Evolutionary conservation across 2,113 vertebrate genomes (phyloP).

Genomic region (Anolis carolinensis): DNA sequence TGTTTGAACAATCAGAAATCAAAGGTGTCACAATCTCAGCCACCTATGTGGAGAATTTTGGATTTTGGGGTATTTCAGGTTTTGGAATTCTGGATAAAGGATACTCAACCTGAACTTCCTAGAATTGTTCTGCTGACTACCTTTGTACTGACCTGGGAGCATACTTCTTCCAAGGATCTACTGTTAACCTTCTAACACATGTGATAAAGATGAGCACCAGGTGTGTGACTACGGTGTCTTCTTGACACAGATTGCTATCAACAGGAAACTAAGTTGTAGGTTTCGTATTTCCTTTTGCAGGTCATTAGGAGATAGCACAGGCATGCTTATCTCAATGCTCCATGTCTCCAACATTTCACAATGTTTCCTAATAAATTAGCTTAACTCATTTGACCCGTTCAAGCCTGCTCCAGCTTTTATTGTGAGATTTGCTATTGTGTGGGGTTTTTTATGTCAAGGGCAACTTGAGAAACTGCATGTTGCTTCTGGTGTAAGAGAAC

Average conservation of each 20-base stretch:
- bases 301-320: constrained; percentile 40
- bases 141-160: constrained; percentile 49
- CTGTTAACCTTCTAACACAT: constrained; percentile 60
- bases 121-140: constrained; percentile 7
- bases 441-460: too few species aligned
- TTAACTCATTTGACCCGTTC: not conserved
- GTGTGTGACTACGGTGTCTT: constrained; percentile 44
- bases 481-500: too few species aligned
- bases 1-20: too few species aligned
- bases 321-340: constrained; percentile 7
- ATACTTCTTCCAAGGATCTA: constrained; percentile 36
- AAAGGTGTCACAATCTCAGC: too few species aligned
- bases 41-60: too few species aligned
- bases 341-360: not conserved
- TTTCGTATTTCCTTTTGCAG: constrained; percentile 49
- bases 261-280: constrained; percentile 63
- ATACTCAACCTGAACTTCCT: not conserved
- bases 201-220: constrained; percentile 51
- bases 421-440: not conserved
- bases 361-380: not conserved
- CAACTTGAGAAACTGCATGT: too few species aligned
- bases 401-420: not conserved
- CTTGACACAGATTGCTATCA: constrained; percentile 43
- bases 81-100: too few species aligned
- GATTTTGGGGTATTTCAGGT: too few species aligned